Percentiles rank a stretch among this genome's conserved stretches.
Evolutionary conservation across 2,113 vertebrate genomes (phyloP).

Genomic region (Hippocampus mohnikei): DNA sequence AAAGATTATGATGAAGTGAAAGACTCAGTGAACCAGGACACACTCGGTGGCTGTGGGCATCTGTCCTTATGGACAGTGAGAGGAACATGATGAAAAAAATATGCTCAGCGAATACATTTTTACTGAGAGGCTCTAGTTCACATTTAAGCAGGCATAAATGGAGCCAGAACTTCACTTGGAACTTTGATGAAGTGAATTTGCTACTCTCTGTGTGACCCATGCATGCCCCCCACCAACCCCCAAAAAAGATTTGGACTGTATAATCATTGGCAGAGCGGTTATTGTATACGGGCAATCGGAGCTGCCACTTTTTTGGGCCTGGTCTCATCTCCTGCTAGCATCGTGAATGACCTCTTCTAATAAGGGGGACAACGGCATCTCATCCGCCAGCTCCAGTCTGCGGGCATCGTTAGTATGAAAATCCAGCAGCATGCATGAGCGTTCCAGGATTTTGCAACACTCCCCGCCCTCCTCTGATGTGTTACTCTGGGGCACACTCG

Average conservation of each 20-base stretch:
- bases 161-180: constrained; percentile 12
- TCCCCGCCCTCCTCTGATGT: not conserved
- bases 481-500: not conserved
- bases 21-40: constrained; percentile 58
- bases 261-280: not conserved
- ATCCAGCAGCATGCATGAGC: constrained; percentile 35
- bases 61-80: constrained; percentile 59
- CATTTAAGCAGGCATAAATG: constrained; percentile 19
- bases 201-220: not conserved
- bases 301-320: constrained; percentile 18
- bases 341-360: constrained; percentile 55
- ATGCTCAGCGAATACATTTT: constrained; percentile 38
- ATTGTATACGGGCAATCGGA: constrained; percentile 21
- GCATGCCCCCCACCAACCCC: not conserved
- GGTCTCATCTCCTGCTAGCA: constrained; percentile 41
- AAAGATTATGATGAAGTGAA: constrained; percentile 65
- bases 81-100: constrained; percentile 43
- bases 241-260: not conserved
- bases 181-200: not conserved
- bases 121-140: constrained; percentile 18
- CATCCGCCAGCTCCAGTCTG: constrained; percentile 28
- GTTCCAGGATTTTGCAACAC: constrained; percentile 40
- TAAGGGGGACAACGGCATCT: constrained; percentile 39
- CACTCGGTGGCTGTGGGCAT: constrained; percentile 55
- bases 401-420: constrained; percentile 53